phyloP scores from a whole-genome alignment of 2,113 vertebrate species.

The Monopterus albus region DNA sequence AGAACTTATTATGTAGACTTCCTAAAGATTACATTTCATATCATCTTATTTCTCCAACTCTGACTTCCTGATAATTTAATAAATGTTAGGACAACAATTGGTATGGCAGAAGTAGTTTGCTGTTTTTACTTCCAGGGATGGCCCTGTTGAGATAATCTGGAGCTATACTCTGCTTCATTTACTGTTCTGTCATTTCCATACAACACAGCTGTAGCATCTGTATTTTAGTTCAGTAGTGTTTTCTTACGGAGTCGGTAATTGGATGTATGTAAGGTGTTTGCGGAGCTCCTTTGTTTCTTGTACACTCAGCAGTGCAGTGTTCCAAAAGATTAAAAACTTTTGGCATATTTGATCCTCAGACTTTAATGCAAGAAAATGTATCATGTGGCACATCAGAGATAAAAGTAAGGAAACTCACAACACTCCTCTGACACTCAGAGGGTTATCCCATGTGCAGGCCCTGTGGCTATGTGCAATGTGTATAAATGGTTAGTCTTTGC shows the following conservation, averaged over 20 bases:
- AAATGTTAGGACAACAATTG: constrained; percentile 22
- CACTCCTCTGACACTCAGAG: no score
- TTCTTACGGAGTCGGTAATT: constrained; percentile 45
- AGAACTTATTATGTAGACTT: constrained; percentile 15
- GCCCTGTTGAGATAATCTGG: constrained; percentile 26
- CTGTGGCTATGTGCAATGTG: no score
- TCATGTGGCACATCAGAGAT: no score
- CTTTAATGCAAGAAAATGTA: neutral
- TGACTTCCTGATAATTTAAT: constrained; percentile 18
- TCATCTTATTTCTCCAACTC: neutral
- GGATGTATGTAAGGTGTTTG: constrained; percentile 35
- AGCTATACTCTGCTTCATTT: constrained; percentile 29
- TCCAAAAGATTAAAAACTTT: constrained; percentile 39
- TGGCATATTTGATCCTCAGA: constrained; percentile 11
- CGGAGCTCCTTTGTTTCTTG: constrained; percentile 24
- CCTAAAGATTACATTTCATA: neutral
- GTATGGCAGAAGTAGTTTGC: neutral
- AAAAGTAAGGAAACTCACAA: no score
- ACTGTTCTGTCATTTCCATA: constrained; percentile 48
- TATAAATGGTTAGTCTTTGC: no score
- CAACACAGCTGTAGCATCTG: constrained; percentile 38
- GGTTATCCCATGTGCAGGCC: no score
- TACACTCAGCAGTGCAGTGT: no score
- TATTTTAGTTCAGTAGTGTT: constrained; percentile 63
- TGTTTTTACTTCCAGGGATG: constrained; percentile 30